Evolutionary conservation across 2,888 invertebrate genomes (phyloP), one percentile per base, ranked within the genome.

Genomic region (Orthosia gothica): DNA sequence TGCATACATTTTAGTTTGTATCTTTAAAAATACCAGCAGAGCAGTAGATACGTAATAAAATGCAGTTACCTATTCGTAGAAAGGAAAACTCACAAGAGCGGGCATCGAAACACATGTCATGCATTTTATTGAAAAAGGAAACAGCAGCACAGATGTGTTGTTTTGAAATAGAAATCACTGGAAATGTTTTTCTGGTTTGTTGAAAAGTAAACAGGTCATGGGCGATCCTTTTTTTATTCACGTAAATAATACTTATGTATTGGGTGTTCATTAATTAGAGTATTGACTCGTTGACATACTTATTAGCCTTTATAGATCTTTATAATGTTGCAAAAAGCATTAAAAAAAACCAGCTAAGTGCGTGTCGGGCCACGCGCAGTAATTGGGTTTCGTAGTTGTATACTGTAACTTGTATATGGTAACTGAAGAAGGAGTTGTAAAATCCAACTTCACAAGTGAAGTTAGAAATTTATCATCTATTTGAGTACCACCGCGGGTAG

Each of bases 201-300:
- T 58, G 65, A 61, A 70, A 65, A 79, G 73, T 78, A 73, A 84
- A 82, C 61, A 77, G 73, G 72, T 70, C 59, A 70, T 70, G 20
- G 57, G 26, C n/a, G 55, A 3, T 49, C 20, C 59, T 50, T 72
- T 76, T 26, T 26, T 26, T 26, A 66, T 69, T 50, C 72, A 58
- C 55, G n/a, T 57, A 18, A 23, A 3, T 23, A 3, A 45, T 15
- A n/a, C 13, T 15, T 26, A 26, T 16, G 20, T 57, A 45, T 57
- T 55, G 23, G 12, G 3, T 69, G 15, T 50, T 3, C 15, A 40
- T 50, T 40, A 20, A 32, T 16, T 55, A 20, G 11, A 15, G 13
- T 4, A 57, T 40, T 66, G 18, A 18, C 23, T 45, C 13, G 2
- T 13, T 20, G 1, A 18, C 11, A 32, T n/a, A 50, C 11, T 54